These are phyloP conservation scores for Disparrhopalites patrizii DNA, from an alignment of 2,888 invertebrate species.

Conservation along the genomic window DNA sequence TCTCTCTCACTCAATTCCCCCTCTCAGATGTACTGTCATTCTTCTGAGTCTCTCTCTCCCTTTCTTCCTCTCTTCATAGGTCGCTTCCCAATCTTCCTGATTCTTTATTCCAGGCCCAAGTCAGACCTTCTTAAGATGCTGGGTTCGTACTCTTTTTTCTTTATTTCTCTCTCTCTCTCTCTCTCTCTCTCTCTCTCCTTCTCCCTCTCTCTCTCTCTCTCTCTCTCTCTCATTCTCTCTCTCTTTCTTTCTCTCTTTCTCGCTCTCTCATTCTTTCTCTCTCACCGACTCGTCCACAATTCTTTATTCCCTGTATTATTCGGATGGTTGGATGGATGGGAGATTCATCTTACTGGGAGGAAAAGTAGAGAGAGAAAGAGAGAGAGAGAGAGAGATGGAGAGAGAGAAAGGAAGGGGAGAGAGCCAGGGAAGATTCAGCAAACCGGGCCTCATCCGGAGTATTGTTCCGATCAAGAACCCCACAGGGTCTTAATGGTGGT, in stretches of 20 bases:
- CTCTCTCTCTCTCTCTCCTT: neutral
- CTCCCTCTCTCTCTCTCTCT: neutral
- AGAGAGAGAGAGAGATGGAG: neutral
- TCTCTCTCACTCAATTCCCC: too few species aligned
- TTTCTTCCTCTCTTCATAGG: too few species aligned
- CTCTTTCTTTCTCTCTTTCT: neutral
- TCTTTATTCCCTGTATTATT: constrained; percentile 9
- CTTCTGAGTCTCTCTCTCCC: too few species aligned
- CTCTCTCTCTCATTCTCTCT: neutral
- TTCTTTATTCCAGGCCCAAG: too few species aligned
- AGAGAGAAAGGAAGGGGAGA: neutral
- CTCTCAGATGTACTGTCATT: too few species aligned
- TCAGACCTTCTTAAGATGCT: too few species aligned
- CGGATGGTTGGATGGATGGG: constrained; percentile 9
- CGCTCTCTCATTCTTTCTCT: neutral
- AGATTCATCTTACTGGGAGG: neutral
- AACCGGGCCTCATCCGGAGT: constrained; percentile 3
- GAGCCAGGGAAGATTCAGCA: neutral
- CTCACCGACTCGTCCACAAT: neutral
- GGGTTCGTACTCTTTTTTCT: too few species aligned
- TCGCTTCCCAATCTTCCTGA: too few species aligned
- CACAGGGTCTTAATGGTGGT: constrained; percentile 13
- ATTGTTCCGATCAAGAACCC: constrained; percentile 2
- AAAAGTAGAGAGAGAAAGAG: constrained; percentile 3
- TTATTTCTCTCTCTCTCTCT: too few species aligned